Evolutionary conservation across 2,888 invertebrate species (phyloP), one percentile per base, ranked within the genome.

Genomic region (Amphipoea lucens): DNA sequence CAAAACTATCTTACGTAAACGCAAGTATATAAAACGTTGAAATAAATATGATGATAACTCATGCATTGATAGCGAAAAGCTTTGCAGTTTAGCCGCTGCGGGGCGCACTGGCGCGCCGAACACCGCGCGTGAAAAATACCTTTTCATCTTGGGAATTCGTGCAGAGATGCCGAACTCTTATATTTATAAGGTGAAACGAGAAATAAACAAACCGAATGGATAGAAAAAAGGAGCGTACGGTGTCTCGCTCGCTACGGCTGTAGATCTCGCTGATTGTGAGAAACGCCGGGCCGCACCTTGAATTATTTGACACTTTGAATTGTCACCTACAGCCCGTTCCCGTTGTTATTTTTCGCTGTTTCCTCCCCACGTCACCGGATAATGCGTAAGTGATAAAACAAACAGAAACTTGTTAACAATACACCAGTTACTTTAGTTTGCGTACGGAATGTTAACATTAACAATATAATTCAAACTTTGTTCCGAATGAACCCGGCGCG

Each of bases 91-190:
- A 92, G 90, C 87, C 82, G 86, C 81, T 83, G 90, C 86, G 89
- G 86, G 89, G 90, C 88, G 91, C 88, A 90, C 87, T 90, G 91
- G 91, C 91, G 90, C 90, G 90, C 87, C 90, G 88, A 90, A 91
- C 92, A 92, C 90, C 91, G 90, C 91, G 92, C 93, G 94, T 95
- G 95, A 95, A 96, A 96, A 96, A 96, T 95, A 95, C 94, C 94
- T 93, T 95, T 96, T 95, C 94, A 96, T 95, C 96, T 95, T 93
- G 96, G 96, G 96, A 96, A 96, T 96, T 95, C 95, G 94, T 93
- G 93, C 92, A 91, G 92, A 94, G 94, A 94, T 95, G 94, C 95
- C 95, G 93, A 96, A 95, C 95, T 95, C 95, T 94, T 96, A 95
- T 96, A 96, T 96, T 96, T 96, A 96, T 96, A 96, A 94, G 95